phyloP scores from a whole-genome alignment of 2,113 vertebrate species.

The Mustela lutreola region DNA sequence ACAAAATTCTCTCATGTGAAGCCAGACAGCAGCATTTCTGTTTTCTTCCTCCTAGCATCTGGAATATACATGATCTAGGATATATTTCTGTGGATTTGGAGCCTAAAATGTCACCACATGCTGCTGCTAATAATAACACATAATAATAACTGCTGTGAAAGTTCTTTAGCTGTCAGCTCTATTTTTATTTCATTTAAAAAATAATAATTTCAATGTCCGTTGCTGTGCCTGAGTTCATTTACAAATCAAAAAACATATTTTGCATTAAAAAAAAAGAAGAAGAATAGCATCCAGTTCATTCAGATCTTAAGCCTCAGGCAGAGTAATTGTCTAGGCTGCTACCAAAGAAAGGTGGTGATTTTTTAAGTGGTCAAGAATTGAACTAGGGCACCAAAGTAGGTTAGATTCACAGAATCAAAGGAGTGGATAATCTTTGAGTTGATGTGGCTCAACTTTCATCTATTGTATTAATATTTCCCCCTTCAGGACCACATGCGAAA shows the following conservation, averaged over 20 bases:
- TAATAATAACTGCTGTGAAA: conserved; percentile 81
- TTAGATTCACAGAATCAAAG: background rate
- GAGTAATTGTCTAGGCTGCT: background rate
- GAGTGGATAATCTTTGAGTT: background rate
- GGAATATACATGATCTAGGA: conserved; percentile 66
- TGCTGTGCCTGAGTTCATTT: conserved; percentile 68
- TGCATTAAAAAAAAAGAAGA: background rate
- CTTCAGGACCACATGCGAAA: background rate
- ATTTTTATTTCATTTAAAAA: conserved; percentile 81
- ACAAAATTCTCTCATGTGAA: background rate
- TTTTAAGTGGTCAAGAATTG: background rate
- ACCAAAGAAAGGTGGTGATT: background rate
- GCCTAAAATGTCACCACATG: conserved; percentile 80
- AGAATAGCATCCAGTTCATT: background rate
- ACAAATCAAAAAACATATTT: conserved; percentile 74
- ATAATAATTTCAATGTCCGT: conserved; percentile 75
- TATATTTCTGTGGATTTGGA: conserved; percentile 75
- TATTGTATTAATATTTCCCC: background rate
- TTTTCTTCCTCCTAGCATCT: conserved; percentile 58
- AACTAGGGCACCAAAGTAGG: background rate
- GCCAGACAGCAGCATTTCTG: conserved; percentile 15
- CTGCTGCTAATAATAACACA: conserved; percentile 79
- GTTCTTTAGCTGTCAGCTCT: conserved; percentile 75
- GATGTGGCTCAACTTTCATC: background rate
- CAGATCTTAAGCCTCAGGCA: background rate